Evolutionary conservation across 2,888 invertebrate species (phyloP), one percentile per base, ranked within the genome.

Genomic region (Capitulum mitella): DNA sequence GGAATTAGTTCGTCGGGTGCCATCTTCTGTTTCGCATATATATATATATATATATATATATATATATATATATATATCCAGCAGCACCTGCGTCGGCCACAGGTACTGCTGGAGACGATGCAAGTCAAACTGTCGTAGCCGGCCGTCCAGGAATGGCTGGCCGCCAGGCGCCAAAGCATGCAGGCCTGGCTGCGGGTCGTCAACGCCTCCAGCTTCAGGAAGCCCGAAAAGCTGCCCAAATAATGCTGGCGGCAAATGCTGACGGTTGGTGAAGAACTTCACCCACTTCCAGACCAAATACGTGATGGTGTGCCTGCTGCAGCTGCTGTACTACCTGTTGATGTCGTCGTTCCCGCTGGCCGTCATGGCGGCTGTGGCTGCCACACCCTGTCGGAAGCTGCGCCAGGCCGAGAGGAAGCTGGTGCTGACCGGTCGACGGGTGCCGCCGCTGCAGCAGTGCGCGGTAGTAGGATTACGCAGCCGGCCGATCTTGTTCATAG

Each of bases 201-300:
- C 79, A 86, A 85, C 81, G 85, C 85, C n/a, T 82, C 83, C 77
- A 85, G 84, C 79, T 86, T 87, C 83, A 16, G 29, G 29, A 76
- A 76, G 76, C 76, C 76, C 19, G 76, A 76, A 10, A 92, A 92
- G 78, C 85, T 95, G 80, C 90, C 92, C 37, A 89, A 94, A 83
- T 87, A 95, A 10, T 91, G 92, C 29, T 90, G 91, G 83, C 88
- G 96, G 78, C n/a, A n/a, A n/a, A n/a, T n/a, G n/a, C n/a, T n/a
- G n/a, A n/a, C n/a, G n/a, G n/a, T 88, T 96, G 80, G 89, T 94
- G 84, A 89, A 91, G 83, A 97, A 97, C 86, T 88, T 97, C 80
- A 92, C 93, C 84, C 91, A 94, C 84, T 97, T 97, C 85, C 94
- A 95, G 86, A 93, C 94, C 85, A 97, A 97, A 86, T 97, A 98